Percentiles rank a stretch among this genome's conserved stretches.
Conservation (phyloP, 2,888 invertebrate species). For the Xestia xanthographa region DNA sequence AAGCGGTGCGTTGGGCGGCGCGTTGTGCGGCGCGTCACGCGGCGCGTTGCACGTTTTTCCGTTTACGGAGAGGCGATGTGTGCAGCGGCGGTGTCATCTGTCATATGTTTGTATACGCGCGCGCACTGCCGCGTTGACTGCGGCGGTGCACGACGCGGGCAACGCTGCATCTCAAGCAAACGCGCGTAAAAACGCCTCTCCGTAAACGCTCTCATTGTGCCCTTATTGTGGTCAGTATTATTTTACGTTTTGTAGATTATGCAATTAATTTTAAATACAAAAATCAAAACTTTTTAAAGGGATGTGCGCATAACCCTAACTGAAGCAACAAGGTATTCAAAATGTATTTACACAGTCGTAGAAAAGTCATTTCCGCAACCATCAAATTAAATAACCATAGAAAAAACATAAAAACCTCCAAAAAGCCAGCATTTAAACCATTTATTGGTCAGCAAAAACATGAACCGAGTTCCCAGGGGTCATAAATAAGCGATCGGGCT, state of each 20-base stretch:
- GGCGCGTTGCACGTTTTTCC: no score
- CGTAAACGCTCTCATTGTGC: no score
- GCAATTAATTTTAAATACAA: neutral
- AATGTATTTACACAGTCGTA: slow-evolving; percentile 8
- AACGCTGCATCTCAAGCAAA: no score
- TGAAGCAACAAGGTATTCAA: slow-evolving; percentile 6
- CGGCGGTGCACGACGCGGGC: no score
- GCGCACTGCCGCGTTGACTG: no score
- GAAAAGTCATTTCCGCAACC: slow-evolving; percentile 31
- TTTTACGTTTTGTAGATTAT: neutral
- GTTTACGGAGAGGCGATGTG: no score
- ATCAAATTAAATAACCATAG: slow-evolving; percentile 44
- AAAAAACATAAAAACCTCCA: slow-evolving; percentile 56
- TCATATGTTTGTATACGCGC: no score
- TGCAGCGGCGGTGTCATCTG: no score
- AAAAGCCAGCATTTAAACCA: slow-evolving; percentile 69
- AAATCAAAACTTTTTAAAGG: neutral
- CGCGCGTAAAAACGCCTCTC: no score
- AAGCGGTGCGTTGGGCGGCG: no score
- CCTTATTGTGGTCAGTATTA: neutral
- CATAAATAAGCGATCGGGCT: slow-evolving; percentile 64
- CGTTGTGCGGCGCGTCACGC: no score
- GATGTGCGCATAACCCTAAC: neutral
- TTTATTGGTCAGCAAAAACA: slow-evolving; percentile 64
- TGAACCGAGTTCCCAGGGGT: slow-evolving; percentile 55